Conservation (phyloP, 23 tunicate species). For the Diplosoma virens region DNA sequence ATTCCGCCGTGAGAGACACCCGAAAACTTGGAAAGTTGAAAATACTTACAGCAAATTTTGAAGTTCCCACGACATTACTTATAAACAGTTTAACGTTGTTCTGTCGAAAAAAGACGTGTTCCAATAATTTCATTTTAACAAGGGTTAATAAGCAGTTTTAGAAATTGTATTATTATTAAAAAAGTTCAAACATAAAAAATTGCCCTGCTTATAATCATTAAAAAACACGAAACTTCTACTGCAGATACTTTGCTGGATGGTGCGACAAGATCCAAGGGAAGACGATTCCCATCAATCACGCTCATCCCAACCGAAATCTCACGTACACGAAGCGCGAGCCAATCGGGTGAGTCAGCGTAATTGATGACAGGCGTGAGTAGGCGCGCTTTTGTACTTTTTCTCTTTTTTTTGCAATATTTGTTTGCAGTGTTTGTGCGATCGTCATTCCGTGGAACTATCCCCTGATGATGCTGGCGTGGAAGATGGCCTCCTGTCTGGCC, state of each 20-base stretch:
- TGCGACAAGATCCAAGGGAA: conserved; percentile 96
- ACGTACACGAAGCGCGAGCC: conserved; percentile 91
- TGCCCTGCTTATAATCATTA: too few species aligned
- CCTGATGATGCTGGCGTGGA: conserved; percentile 98
- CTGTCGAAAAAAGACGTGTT: too few species aligned
- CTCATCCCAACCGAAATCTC: conserved; percentile 85
- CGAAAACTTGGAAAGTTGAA: too few species aligned
- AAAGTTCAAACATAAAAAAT: too few species aligned
- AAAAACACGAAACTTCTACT: not conserved
- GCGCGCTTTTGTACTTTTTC: too few species aligned
- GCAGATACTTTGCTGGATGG: conserved; percentile 96
- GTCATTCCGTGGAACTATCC: conserved; percentile 98
- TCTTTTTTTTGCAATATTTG: not conserved
- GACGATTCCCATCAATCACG: conserved; percentile 94
- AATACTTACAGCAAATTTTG: too few species aligned
- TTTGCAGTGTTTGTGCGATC: conserved; percentile 83
- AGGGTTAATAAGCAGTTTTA: too few species aligned
- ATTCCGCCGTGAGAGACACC: too few species aligned
- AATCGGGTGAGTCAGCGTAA: conserved; percentile 61
- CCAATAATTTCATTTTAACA: too few species aligned
- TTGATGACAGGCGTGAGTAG: not conserved
- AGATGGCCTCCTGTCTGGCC: conserved; percentile 95
- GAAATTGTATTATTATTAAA: too few species aligned
- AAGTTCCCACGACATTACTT: too few species aligned
- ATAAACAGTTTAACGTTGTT: too few species aligned